Evolutionary conservation across 2,797 vertebrate genomes (phyloP), one percentile per base, ranked within the genome.

Genomic region (Gambelia wislizenii): DNA sequence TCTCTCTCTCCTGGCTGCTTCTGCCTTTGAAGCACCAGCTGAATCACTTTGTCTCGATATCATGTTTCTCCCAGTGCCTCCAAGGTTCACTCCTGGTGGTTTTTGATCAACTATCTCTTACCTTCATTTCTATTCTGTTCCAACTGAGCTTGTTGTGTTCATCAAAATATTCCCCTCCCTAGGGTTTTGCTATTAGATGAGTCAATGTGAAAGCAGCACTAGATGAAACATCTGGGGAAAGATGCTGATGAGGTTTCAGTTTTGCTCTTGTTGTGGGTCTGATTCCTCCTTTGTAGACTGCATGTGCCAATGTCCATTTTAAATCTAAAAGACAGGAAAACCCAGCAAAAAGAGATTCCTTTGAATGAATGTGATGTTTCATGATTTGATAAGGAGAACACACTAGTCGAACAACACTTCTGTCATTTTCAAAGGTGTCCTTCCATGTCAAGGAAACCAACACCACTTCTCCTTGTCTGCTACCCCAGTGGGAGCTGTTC

Each of bases 301-400:
- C 0, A 0, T 92, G 86, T 94, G 87, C 91, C 56, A 44, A 85
- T 92, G 92, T 70, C 82, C 92, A 86, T 80, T 14, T 36, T 83
- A 89, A 83, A 22, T 91, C 91, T 93, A 89, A 89, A 89, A 91
- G 64, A 59, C 56, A 22, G 36, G 76, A 86, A 88, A 90, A 81
- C 84, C 78, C 52, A 94, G 87, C 81, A 91, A 92, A 77, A 87
- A 89, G 93, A 39, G 87, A 88, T 83, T 85, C 85, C 86, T 90
- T 94, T 89, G 33, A 92, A 83, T 91, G 90, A 91, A 89, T 47
- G 83, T 64, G 87, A 54, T 87, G 54, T 89, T 90, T 64, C n/a
- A 81, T 80, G 88, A 88, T 79, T 39, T 91, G 30, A 27, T 47
- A 56, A 70, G 83, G 77, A 89, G 56, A 85, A 72, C 82, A 30